Percentiles rank a stretch among this genome's conserved stretches.
Conservation (phyloP, 2,888 invertebrate species). For the Eilema caniola region DNA sequence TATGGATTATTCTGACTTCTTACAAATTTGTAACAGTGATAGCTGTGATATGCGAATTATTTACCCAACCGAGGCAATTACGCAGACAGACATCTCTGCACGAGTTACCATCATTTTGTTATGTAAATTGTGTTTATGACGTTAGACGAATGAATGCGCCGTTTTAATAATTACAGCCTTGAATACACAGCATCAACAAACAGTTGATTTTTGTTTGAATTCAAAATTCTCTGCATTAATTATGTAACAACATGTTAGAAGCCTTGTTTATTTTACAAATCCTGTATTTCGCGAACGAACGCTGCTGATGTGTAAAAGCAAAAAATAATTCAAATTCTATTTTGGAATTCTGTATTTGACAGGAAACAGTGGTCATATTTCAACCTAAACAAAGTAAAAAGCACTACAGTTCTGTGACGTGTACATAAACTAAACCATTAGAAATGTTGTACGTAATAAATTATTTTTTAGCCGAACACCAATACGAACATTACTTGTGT, state of each 20-base stretch:
- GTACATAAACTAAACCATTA: slow-evolving; percentile 1
- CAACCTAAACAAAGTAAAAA: slow-evolving; percentile 15
- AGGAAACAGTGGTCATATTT: slow-evolving; percentile 16
- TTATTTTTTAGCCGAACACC: slow-evolving; percentile 2
- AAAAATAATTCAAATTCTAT: slow-evolving; percentile 15
- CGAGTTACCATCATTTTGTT: slow-evolving; percentile 29
- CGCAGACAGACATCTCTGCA: slow-evolving; percentile 22
- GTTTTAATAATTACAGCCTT: slow-evolving; percentile 28
- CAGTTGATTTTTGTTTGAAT: slow-evolving; percentile 32
- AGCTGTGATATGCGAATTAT: slow-evolving; percentile 19
- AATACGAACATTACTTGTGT: not conserved
- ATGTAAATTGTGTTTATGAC: slow-evolving; percentile 36
- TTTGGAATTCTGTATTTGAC: slow-evolving; percentile 14
- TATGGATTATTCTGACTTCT: not conserved
- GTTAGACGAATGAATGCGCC: slow-evolving; percentile 29
- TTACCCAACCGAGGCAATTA: slow-evolving; percentile 25
- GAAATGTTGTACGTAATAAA: slow-evolving; percentile 5
- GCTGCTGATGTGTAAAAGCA: slow-evolving; percentile 12
- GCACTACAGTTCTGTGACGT: not conserved
- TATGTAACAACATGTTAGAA: slow-evolving; percentile 25
- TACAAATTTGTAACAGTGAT: not conserved
- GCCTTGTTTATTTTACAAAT: slow-evolving; percentile 27
- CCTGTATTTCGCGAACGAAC: slow-evolving; percentile 25
- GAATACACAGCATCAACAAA: slow-evolving; percentile 25
- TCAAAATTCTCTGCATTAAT: slow-evolving; percentile 16